phyloP scores from a whole-genome alignment of 2,888 invertebrate genomes.

The Eristalinus aeneus region DNA sequence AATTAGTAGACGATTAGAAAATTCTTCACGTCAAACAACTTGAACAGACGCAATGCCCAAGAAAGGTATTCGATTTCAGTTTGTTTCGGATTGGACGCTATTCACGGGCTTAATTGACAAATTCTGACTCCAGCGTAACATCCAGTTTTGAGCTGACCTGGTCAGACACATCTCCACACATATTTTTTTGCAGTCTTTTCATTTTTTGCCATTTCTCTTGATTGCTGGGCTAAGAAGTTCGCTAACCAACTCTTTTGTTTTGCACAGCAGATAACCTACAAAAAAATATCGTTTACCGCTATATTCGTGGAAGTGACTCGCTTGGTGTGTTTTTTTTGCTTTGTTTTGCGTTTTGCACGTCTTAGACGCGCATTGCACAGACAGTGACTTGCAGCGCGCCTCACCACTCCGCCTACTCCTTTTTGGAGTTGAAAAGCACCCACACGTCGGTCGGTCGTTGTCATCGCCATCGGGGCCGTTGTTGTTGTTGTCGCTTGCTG shows the following conservation, averaged over 20 bases:
- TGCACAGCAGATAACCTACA: constrained; percentile 52
- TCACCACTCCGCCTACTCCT: constrained; percentile 61
- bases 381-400: constrained; percentile 60
- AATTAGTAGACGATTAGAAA: constrained; percentile 72
- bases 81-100: background rate
- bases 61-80: constrained; percentile 4
- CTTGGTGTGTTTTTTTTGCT: background rate
- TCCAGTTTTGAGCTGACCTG: constrained; percentile 1
- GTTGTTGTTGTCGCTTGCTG: background rate
- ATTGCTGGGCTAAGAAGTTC: constrained; percentile 22
- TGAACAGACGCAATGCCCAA: constrained; percentile 36
- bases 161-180: background rate
- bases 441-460: constrained; percentile 57
- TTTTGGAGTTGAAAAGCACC: constrained; percentile 61
- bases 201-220: background rate
- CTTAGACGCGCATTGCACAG: constrained; percentile 56
- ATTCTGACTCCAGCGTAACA: constrained; percentile 23
- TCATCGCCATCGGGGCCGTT: constrained; percentile 10
- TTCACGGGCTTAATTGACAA: constrained; percentile 33
- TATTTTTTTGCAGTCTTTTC: background rate
- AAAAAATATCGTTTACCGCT: constrained; percentile 59
- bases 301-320: constrained; percentile 61
- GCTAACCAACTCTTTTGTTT: constrained; percentile 63
- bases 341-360: constrained; percentile 51
- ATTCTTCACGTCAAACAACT: constrained; percentile 69